Base-by-base conservation (phyloP, 1,140 invertebrate species). In the Macrotrachela quadricornifera region DNA sequence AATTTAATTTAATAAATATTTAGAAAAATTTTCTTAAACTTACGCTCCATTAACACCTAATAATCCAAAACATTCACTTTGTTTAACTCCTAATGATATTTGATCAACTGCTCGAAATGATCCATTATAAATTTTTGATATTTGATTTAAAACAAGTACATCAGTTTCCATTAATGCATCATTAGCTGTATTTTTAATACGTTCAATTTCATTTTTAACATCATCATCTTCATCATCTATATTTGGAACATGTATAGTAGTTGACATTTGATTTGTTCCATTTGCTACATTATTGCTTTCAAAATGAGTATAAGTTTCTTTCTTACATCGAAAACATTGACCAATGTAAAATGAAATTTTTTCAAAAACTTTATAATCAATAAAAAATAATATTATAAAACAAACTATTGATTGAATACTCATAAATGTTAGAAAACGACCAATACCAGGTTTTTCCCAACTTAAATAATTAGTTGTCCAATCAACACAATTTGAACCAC, bases 1-100 rank as follows among this genome's bases (percentile, higher is more conserved):
- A 36, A 10, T 16, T 15, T 16, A 30, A 17, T 39, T 15, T 12
- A 45, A 21, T 8, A 8, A 10, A 41, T 13, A 18, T 21, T 10
- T 37, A 17, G 10, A 14, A 13, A 10, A 14, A 4, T 30, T 8
- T 30, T 30, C 8, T 30, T 30, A 30, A 8, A 30, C 21, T 30
- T 30, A 30, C 21, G 65, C 65, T 1, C 85, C 85, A 61, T 80
- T 80, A 0, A 80, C 73, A 38, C 83, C 82, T 6, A 85, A 62
- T 17, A 85, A 69, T 2, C 83, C 84, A 69, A 86, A 85, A 64
- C 83, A 86, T 67, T 83, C 79, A 3, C 80, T 79, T 15, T 74
- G 68, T 42, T 75, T 71, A 0, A 84, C 78, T 0, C 76, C 75
- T 60, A 85, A 77, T 60, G 75, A 78, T 2, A 85, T 60, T 45